Percentiles rank a stretch among this genome's conserved stretches.
These are phyloP conservation scores for Atta cephalotes DNA, from an alignment of 1,140 invertebrate species.

Conservation along the genomic window DNA sequence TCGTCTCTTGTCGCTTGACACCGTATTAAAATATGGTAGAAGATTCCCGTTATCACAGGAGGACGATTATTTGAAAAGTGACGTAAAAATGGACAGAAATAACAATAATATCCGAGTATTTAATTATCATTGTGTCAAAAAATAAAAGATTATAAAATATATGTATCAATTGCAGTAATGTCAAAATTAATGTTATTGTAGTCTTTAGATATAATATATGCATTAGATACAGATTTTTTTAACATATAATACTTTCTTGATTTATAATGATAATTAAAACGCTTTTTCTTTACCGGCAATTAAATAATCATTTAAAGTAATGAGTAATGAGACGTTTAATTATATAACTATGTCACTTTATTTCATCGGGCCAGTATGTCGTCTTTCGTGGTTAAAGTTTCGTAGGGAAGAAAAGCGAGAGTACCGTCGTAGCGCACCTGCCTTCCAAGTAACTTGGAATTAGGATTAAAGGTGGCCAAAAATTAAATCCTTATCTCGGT, in stretches of 20 bases:
- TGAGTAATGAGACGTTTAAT: slow-evolving; percentile 30
- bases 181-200: not conserved
- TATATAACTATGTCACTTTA: slow-evolving; percentile 17
- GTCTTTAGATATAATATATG: too few species aligned
- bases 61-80: slow-evolving; percentile 72
- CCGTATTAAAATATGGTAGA: slow-evolving; percentile 69
- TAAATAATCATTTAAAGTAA: slow-evolving; percentile 30
- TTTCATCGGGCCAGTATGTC: slow-evolving; percentile 52
- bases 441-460: slow-evolving; percentile 78
- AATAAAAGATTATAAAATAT: not conserved
- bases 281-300: not conserved
- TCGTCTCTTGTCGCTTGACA: slow-evolving; percentile 64
- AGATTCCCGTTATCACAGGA: slow-evolving; percentile 63
- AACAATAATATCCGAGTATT: slow-evolving; percentile 55
- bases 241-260: not conserved
- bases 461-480: slow-evolving; percentile 85
- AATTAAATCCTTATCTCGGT: slow-evolving; percentile 84
- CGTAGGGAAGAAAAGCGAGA: not conserved
- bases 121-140: not conserved
- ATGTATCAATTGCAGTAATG: not conserved
- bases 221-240: not conserved
- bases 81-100: slow-evolving; percentile 45
- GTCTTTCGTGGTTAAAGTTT: slow-evolving; percentile 51
- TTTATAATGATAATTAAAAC: not conserved
- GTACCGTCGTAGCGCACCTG: slow-evolving; percentile 44